A percentile compares a stretch with the other conserved stretches of the same genome.
Conservation (phyloP, 1,140 invertebrate species). For the Procambarus virginalis region DNA sequence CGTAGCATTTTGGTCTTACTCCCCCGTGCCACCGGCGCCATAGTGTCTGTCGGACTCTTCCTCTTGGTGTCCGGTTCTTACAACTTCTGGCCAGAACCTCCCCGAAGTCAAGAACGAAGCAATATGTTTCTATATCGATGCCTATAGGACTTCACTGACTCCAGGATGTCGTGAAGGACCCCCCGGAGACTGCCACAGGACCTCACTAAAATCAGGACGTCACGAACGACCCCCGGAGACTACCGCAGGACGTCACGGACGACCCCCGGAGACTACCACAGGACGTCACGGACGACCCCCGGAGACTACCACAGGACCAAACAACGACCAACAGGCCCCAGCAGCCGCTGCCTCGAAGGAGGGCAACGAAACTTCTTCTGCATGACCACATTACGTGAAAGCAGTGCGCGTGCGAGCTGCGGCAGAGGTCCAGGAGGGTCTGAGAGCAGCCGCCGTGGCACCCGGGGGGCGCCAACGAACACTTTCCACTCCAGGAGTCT, state of each 20-base stretch:
- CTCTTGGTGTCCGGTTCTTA: background rate
- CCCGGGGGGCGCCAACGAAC: conserved; percentile 12
- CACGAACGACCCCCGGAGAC: too few relatives aligned
- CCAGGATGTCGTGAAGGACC: too few relatives aligned
- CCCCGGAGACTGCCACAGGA: too few relatives aligned
- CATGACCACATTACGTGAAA: conserved; percentile 23
- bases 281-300: background rate
- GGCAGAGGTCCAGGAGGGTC: background rate
- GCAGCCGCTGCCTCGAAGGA: background rate
- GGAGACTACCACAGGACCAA: background rate
- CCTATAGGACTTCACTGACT: too few relatives aligned
- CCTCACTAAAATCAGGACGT: too few relatives aligned
- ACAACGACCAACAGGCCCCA: background rate
- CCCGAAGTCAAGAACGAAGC: background rate
- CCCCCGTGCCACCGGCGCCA: too few relatives aligned
- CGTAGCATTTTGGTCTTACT: too few relatives aligned
- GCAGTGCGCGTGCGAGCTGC: background rate
- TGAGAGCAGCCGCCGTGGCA: background rate
- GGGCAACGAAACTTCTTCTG: conserved; percentile 44
- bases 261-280: background rate
- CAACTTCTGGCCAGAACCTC: too few relatives aligned
- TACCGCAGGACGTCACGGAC: too few relatives aligned
- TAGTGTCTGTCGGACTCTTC: background rate
- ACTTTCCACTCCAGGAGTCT: conserved; percentile 52
- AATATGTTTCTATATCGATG: too few relatives aligned